These are phyloP conservation scores for Rhinopithecus roxellana DNA, from an alignment of 2,113 vertebrate species.

Conservation along the genomic window DNA sequence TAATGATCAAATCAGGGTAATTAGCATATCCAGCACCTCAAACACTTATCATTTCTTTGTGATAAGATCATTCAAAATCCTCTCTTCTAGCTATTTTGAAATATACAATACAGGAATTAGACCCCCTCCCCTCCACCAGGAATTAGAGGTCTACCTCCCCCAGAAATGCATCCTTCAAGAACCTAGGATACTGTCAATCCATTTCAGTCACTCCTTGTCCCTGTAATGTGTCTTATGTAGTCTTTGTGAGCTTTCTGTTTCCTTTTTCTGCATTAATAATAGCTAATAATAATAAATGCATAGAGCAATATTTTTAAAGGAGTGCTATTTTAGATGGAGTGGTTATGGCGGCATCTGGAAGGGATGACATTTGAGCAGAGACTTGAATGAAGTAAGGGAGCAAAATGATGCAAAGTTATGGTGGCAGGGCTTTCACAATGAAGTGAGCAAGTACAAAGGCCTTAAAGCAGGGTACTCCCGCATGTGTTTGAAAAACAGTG, in stretches of 20 bases:
- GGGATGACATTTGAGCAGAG: background rate
- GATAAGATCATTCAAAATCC: background rate
- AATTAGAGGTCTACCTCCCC: constrained; percentile 90
- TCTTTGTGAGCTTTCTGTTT: constrained; percentile 36
- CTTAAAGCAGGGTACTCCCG: background rate
- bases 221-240: background rate
- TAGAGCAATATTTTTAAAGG: background rate
- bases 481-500: background rate
- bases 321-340: background rate
- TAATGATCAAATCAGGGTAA: background rate
- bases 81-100: background rate
- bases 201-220: background rate
- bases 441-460: background rate
- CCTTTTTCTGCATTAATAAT: background rate
- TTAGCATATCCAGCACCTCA: background rate
- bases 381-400: background rate
- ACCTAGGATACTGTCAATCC: constrained; percentile 79
- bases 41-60: background rate
- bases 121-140: background rate
- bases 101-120: background rate
- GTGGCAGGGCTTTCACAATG: background rate
- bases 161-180: constrained; percentile 94
- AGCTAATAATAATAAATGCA: constrained; percentile 47
- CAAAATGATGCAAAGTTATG: background rate
- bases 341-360: background rate